phyloP scores from a whole-genome alignment of 2,113 vertebrate species.

The Ptyas mucosa region DNA sequence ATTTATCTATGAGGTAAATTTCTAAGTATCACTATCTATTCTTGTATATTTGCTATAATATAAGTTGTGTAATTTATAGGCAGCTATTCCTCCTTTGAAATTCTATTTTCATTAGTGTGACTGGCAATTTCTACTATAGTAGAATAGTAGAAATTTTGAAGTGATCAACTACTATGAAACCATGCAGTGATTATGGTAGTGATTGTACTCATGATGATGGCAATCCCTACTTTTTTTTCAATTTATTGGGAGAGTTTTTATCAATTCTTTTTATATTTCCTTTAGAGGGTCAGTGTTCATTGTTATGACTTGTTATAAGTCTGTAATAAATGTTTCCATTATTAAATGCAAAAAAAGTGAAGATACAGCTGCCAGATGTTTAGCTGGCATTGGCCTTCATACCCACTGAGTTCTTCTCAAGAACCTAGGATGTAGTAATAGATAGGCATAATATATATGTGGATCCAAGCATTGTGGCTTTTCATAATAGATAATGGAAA shows the following conservation, averaged over 20 bases:
- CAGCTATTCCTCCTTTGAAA: background rate
- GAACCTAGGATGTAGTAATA: background rate
- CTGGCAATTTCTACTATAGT: background rate
- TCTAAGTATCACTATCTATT: background rate
- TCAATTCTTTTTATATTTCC: background rate
- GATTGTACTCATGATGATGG: background rate
- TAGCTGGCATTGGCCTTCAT: background rate
- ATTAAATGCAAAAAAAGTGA: background rate
- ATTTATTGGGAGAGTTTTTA: background rate
- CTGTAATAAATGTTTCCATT: background rate
- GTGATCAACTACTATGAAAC: background rate
- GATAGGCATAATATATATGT: background rate
- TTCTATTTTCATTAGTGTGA: background rate
- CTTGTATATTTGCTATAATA: background rate
- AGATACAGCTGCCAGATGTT: background rate
- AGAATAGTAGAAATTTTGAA: background rate
- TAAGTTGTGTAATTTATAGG: background rate
- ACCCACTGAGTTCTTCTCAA: background rate
- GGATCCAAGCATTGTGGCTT: background rate
- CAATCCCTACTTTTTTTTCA: background rate
- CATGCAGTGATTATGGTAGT: background rate
- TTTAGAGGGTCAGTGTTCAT: background rate
- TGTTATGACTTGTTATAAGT: background rate
- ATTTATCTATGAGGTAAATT: background rate
- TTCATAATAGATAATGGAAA: background rate